Percentiles rank a stretch among this genome's conserved stretches.
Conservation (phyloP, 1,140 invertebrate genomes). For the Sesamia nonagrioides region DNA sequence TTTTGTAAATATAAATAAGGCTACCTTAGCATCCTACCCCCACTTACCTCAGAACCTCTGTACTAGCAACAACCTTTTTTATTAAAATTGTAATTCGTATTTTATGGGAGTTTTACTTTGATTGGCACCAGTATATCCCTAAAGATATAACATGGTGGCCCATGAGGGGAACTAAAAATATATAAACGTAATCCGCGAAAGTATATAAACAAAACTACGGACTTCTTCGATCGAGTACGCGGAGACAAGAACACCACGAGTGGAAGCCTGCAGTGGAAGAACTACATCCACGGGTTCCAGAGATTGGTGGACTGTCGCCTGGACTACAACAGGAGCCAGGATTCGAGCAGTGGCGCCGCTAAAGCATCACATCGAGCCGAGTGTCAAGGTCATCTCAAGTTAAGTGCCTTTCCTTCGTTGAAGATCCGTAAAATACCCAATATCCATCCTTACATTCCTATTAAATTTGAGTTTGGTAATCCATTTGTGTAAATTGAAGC, state of each 20-base stretch:
- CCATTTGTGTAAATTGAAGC: conserved; percentile 20
- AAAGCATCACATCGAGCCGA: no score
- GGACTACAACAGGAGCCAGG: background rate
- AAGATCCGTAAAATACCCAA: no score
- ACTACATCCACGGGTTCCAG: background rate
- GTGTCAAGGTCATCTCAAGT: background rate
- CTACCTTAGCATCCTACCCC: no score
- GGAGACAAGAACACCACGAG: background rate
- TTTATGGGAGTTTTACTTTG: background rate
- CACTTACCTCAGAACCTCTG: background rate
- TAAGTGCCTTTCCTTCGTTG: conserved; percentile 10
- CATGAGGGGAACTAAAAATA: background rate
- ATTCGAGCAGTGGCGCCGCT: background rate
- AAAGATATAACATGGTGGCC: conserved; percentile 16
- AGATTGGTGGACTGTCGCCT: background rate
- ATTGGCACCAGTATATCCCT: conserved; percentile 20
- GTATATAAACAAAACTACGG: no score
- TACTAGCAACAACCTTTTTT: no score
- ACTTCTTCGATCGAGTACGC: background rate
- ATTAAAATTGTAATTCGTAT: no score
- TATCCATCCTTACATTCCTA: background rate
- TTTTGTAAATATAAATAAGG: no score
- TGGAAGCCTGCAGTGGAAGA: background rate
- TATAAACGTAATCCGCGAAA: background rate
- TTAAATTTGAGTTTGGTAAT: background rate